A percentile compares a stretch with the other conserved stretches of the same genome.
Evolutionary conservation across 2,888 invertebrate species (phyloP).

Genomic region (Coecobrya sp.): DNA sequence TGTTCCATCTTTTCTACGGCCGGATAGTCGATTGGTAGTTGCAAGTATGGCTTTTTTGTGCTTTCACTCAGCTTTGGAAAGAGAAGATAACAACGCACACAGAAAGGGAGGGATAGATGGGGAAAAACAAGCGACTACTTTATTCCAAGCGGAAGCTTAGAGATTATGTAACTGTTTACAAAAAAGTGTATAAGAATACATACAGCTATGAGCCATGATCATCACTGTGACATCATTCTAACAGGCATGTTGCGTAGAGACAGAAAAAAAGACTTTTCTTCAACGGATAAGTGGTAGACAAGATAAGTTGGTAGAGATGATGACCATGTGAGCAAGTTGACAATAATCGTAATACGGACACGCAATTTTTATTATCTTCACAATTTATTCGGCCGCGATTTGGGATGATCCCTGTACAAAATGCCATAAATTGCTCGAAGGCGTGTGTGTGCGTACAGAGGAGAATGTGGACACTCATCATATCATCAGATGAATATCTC

Average conservation of each 20-base stretch:
- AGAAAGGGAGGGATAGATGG: background rate
- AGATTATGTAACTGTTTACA: conserved; percentile 77
- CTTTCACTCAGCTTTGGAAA: conserved; percentile 17
- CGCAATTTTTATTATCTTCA: conserved; percentile 2
- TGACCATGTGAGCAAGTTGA: conserved; percentile 56
- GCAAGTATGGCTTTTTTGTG: conserved; percentile 2
- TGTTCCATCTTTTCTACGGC: conserved; percentile 1
- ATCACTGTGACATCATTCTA: conserved; percentile 36
- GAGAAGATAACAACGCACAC: background rate
- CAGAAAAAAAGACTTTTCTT: background rate
- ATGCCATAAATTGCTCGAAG: background rate
- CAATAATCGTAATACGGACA: conserved; percentile 51
- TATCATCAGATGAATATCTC: no score
- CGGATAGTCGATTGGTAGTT: background rate
- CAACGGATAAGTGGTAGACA: background rate
- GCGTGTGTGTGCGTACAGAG: background rate
- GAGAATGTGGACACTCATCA: no score
- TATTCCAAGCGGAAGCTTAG: conserved; percentile 72
- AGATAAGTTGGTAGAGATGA: conserved; percentile 26
- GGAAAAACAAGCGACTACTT: conserved; percentile 64
- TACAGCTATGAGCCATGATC: conserved; percentile 51
- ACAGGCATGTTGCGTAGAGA: background rate
- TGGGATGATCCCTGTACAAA: conserved; percentile 38
- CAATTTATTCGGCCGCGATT: background rate
- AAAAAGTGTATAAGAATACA: conserved; percentile 63